Evolutionary conservation across 2,113 vertebrate genomes (phyloP).

Genomic region (Pollachius pollachius): DNA sequence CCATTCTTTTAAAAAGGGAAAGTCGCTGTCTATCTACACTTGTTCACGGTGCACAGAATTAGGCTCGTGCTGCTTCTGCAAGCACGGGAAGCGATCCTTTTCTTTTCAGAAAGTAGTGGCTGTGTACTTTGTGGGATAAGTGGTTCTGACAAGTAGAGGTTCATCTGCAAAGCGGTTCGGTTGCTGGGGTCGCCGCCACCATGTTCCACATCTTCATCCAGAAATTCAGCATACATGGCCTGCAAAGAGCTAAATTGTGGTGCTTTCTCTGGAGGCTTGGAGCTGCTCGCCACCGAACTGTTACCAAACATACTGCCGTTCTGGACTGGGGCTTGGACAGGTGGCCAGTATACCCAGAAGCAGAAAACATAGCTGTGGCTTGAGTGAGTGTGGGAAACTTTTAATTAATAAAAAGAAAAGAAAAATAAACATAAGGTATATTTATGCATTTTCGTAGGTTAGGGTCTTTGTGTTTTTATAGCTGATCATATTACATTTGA

Average conservation of each 20-base stretch:
- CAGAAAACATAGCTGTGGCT: too few relatives aligned
- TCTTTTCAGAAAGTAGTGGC: neutral
- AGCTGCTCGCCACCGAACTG: neutral
- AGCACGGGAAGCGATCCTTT: too few relatives aligned
- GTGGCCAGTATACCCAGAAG: too few relatives aligned
- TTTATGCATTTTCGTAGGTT: too few relatives aligned
- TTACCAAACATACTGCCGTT: neutral
- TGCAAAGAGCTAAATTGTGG: neutral
- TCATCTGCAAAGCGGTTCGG: neutral
- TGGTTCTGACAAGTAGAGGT: neutral
- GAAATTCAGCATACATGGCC: constrained; percentile 1
- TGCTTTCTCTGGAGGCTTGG: neutral
- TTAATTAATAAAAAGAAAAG: neutral
- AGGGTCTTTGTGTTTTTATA: too few relatives aligned
- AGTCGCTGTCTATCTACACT: neutral
- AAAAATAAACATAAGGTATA: too few relatives aligned
- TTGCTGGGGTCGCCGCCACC: neutral
- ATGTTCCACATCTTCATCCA: neutral
- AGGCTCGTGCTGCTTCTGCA: too few relatives aligned
- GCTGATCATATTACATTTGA: too few relatives aligned
- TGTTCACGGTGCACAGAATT: too few relatives aligned
- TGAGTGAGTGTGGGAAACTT: too few relatives aligned
- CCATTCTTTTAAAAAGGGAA: neutral
- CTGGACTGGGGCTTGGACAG: neutral
- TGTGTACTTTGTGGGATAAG: neutral